Percentiles rank a stretch among this genome's conserved stretches.
Evolutionary conservation across 1,140 invertebrate genomes (phyloP).

Genomic region (Diabrotica virgifera): DNA sequence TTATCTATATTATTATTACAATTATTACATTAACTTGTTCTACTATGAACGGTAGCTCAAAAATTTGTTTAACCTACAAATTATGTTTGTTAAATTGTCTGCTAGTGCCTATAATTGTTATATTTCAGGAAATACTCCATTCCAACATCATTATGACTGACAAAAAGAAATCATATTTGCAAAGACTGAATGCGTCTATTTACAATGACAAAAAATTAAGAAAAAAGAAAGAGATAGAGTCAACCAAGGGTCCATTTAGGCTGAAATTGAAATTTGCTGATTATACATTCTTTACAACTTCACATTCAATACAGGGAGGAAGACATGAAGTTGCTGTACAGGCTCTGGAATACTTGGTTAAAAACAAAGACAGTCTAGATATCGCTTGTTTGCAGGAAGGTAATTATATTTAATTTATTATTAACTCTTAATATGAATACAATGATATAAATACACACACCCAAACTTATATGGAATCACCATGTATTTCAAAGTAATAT

Average conservation of each 20-base stretch:
- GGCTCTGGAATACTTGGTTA: conserved; percentile 31
- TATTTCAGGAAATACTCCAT: conserved; percentile 9
- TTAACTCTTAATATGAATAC: not conserved
- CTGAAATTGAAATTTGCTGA: conserved; percentile 34
- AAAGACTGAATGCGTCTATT: conserved; percentile 33
- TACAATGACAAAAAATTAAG: conserved; percentile 25
- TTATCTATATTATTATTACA: no score
- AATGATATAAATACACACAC: no score
- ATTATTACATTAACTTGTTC: not conserved
- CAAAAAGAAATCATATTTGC: conserved; percentile 28
- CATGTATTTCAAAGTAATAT: no score
- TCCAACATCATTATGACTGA: conserved; percentile 11
- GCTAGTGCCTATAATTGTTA: not conserved
- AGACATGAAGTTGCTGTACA: conserved; percentile 39
- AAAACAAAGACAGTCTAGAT: conserved; percentile 19
- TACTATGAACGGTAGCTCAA: not conserved
- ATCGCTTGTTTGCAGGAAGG: conserved; percentile 30
- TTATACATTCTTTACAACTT: conserved; percentile 31
- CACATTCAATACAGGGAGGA: conserved; percentile 35
- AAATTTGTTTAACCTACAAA: not conserved
- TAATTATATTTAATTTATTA: not conserved
- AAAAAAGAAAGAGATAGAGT: conserved; percentile 24
- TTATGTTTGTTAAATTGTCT: conserved; percentile 2
- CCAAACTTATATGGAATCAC: no score
- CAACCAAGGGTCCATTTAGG: conserved; percentile 35